Evolutionary conservation across 2,797 vertebrate genomes (phyloP).

Genomic region (Semaprochilodus insignis): DNA sequence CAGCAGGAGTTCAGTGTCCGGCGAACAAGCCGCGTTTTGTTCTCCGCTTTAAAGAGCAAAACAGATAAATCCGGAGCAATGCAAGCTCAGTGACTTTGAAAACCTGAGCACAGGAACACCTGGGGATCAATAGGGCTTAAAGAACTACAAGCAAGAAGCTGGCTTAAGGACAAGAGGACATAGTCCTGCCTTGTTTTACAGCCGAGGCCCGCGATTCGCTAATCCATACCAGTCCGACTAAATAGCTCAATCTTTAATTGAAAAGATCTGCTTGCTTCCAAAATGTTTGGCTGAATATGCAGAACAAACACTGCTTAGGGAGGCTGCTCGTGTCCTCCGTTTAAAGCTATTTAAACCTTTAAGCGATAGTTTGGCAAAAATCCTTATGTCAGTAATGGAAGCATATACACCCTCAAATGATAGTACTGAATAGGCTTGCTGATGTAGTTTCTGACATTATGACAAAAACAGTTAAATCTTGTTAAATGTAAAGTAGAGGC

Average conservation of each 20-base stretch:
- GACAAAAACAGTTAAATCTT: too few species aligned
- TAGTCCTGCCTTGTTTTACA: conserved; percentile 54
- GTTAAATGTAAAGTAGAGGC: too few species aligned
- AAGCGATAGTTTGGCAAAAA: not conserved
- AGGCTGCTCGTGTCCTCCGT: not conserved
- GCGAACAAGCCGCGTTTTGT: conserved; percentile 84
- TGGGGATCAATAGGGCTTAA: conserved; percentile 82
- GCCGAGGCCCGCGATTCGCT: conserved; percentile 12
- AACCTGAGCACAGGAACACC: conserved; percentile 70
- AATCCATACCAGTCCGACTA: conserved; percentile 9
- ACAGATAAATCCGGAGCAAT: conserved; percentile 84
- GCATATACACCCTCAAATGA: not conserved
- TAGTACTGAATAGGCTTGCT: too few species aligned
- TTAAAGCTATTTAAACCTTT: not conserved
- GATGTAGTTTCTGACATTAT: too few species aligned
- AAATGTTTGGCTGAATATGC: not conserved
- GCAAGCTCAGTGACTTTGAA: conserved; percentile 82
- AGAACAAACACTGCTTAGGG: not conserved
- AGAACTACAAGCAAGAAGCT: conserved; percentile 74
- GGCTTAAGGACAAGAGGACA: conserved; percentile 64
- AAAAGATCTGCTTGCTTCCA: conserved; percentile 3
- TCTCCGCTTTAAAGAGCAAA: conserved; percentile 82
- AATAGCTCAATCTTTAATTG: not conserved
- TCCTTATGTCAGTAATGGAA: not conserved
- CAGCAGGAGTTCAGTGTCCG: conserved; percentile 74